These are phyloP conservation scores for Chaetoderma sp. DNA, from an alignment of 2,888 invertebrate species.

Conservation along the genomic window DNA sequence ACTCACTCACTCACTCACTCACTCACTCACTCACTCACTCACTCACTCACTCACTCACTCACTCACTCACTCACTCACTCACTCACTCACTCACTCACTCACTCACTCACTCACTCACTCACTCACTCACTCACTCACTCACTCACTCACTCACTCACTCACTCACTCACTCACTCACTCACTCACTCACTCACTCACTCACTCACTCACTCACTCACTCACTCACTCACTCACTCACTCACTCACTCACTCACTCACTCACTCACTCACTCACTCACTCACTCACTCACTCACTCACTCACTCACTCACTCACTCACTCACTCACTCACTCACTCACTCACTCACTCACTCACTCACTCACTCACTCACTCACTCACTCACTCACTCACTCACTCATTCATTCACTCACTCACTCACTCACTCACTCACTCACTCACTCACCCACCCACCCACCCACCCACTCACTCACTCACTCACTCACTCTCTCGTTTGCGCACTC, in stretches of 20 bases:
- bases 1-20: too few species aligned
- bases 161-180: conserved; percentile 8
- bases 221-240: conserved; percentile 20
- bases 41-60: too few species aligned
- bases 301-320: conserved; percentile 23
- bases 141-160: too few species aligned
- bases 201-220: conserved; percentile 18
- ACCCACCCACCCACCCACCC: too few species aligned
- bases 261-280: conserved; percentile 24
- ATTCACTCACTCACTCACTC: too few species aligned
- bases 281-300: conserved; percentile 23
- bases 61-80: too few species aligned
- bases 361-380: conserved; percentile 5
- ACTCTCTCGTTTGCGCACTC: too few species aligned
- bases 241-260: conserved; percentile 27
- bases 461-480: conserved; percentile 18
- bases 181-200: conserved; percentile 20
- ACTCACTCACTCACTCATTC: too few species aligned
- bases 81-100: too few species aligned
- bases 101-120: too few species aligned
- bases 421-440: conserved; percentile 21
- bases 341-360: conserved; percentile 23
- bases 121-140: too few species aligned
- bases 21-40: too few species aligned
- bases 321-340: conserved; percentile 26